These are phyloP conservation scores for Nycticorax nycticorax DNA, from an alignment of 2,113 vertebrate genomes.

Conservation along the genomic window DNA sequence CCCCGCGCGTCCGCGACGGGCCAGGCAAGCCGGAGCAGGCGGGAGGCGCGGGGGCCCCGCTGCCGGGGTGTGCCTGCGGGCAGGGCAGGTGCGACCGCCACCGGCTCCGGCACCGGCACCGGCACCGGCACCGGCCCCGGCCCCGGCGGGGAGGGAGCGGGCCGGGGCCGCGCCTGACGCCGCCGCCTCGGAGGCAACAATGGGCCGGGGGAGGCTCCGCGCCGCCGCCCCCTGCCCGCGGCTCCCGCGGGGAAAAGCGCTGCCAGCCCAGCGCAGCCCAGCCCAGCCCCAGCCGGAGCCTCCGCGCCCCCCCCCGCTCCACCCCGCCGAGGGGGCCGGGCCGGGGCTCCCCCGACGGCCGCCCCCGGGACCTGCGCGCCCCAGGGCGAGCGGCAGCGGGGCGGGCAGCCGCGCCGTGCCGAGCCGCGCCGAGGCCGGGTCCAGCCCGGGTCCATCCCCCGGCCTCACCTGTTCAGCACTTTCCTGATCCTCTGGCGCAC, in stretches of 20 bases:
- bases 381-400: background rate
- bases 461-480: slow-evolving; percentile 85
- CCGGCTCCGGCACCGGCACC: background rate
- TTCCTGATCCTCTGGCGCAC: slow-evolving; percentile 83
- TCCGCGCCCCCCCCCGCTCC: background rate
- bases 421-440: too few species aligned
- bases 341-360: background rate
- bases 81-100: background rate
- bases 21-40: background rate
- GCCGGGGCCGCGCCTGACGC: background rate
- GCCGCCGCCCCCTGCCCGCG: background rate
- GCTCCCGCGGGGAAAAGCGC: background rate
- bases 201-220: background rate
- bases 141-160: background rate
- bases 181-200: background rate
- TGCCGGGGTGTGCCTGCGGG: background rate
- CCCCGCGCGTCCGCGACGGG: background rate
- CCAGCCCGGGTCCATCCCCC: background rate
- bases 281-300: background rate
- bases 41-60: background rate
- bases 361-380: background rate
- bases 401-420: background rate
- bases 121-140: background rate
- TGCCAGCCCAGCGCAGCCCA: background rate
- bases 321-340: too few species aligned